Conservation (phyloP, 2,113 vertebrate genomes). For the Tragelaphus strepsiceros region DNA sequence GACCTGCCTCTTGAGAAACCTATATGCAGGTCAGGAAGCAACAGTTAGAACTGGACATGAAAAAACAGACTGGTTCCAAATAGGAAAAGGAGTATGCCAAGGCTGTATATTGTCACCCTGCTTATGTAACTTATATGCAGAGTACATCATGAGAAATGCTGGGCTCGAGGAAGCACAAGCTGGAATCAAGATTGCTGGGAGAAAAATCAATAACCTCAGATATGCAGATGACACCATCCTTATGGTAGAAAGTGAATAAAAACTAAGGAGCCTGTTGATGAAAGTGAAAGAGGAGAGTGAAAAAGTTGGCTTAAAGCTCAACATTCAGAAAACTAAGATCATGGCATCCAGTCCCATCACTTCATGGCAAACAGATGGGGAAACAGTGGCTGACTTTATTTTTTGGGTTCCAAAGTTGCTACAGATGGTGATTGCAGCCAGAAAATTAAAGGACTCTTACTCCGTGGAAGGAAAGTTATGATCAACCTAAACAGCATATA, state of each 20-base stretch:
- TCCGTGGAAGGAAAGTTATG: not conserved
- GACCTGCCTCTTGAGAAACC: not conserved
- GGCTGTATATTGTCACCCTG: not conserved
- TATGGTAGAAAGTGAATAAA: not conserved
- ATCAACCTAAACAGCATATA: not conserved
- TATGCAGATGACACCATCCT: not conserved
- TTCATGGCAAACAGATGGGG: not conserved
- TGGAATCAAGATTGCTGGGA: accelerated
- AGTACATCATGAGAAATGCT: not conserved
- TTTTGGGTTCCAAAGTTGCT: accelerated
- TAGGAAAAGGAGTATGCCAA: not conserved
- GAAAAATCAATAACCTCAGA: not conserved
- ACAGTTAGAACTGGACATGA: not conserved
- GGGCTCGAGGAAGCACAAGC: not conserved
- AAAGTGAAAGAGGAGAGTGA: not conserved
- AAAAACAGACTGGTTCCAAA: not conserved
- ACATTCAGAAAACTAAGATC: not conserved
- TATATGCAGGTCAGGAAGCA: not conserved
- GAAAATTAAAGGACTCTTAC: not conserved
- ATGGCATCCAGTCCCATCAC: not conserved
- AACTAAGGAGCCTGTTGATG: not conserved
- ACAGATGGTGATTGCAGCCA: not conserved
- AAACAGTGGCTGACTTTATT: not conserved
- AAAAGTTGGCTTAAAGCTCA: not conserved
- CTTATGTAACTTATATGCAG: not conserved